Conservation (phyloP, 2,888 invertebrate species). For the Allophyes oxyacanthae region DNA sequence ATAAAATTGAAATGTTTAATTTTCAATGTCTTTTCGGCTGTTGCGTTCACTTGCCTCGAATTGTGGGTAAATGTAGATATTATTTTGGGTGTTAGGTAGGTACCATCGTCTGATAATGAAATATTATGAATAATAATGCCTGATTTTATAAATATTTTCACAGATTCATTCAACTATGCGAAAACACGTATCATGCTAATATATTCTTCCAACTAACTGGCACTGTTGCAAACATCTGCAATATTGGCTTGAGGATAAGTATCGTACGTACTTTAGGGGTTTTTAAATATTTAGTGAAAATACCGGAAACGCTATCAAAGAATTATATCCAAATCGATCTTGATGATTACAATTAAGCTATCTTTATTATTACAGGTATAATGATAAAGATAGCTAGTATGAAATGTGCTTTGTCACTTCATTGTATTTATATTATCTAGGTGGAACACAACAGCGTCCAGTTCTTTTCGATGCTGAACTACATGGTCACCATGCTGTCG, state of each 20-base stretch:
- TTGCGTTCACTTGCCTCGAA: too few relatives aligned
- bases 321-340: too few relatives aligned
- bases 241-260: constrained; percentile 80
- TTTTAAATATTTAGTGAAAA: too few relatives aligned
- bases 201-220: constrained; percentile 88
- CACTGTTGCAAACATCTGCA: constrained; percentile 83
- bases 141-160: constrained; percentile 29
- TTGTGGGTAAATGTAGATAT: too few relatives aligned
- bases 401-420: not conserved
- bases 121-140: too few relatives aligned
- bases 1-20: too few relatives aligned
- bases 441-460: constrained; percentile 77
- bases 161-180: constrained; percentile 83
- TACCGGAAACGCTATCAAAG: not conserved
- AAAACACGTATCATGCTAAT: constrained; percentile 83
- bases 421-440: constrained; percentile 53
- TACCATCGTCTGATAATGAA: too few relatives aligned
- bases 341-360: too few relatives aligned
- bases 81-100: too few relatives aligned
- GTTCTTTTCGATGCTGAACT: constrained; percentile 81
- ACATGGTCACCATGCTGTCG: constrained; percentile 85
- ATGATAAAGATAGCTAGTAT: too few relatives aligned
- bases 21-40: too few relatives aligned
- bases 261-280: constrained; percentile 65
- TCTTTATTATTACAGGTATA: too few relatives aligned